Evolutionary conservation across 2,113 vertebrate genomes (phyloP), one percentile per base, ranked within the genome.

Genomic region (Hirundichthys speculiger): DNA sequence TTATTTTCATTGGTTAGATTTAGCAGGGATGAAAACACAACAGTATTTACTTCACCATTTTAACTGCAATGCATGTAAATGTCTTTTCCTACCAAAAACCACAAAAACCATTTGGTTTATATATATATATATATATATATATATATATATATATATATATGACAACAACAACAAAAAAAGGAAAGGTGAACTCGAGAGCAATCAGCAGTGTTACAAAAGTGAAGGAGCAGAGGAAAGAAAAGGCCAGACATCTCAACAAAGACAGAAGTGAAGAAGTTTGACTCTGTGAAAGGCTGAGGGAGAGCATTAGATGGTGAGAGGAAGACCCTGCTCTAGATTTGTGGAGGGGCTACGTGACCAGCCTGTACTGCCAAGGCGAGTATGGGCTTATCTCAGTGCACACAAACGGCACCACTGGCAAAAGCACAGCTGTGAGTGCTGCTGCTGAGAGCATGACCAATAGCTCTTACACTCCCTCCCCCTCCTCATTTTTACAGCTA

Each of bases 361-460:
- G 83, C 75, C 77, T 43, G 27, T 53, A 45, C 66, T 50, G 46
- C 82, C 85, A 73, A 82, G 65, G 79, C 77, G 59, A 77, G 79
- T 39, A 69, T n/a, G 22, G 68, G 72, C 81, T 91, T 88, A 89
- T 89, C 88, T 89, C 72, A 16, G 65, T 19, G 8, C 82, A 78
- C 87, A 91, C 86, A 86, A 83, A 82, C 85, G 73, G 85, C 82
- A 74, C 82, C 50, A 68, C 83, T 87, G 89, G 89, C 85, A 73
- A 41, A 62, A 39, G 76, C 74, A 53, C 42, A 55, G 39, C 76
- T 64, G 70, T 64, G 77, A 84, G 74, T 79, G 68, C 66, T 73
- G 80, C 86, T 84, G 76, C 69, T 61, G 60, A 34, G 66, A 84
- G 80, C 57, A 50, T 78, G 75, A 87, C 83, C 39, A 62, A 82